Evolutionary conservation across 2,797 vertebrate species (phyloP).

Genomic region (Diplodus puntazzo): DNA sequence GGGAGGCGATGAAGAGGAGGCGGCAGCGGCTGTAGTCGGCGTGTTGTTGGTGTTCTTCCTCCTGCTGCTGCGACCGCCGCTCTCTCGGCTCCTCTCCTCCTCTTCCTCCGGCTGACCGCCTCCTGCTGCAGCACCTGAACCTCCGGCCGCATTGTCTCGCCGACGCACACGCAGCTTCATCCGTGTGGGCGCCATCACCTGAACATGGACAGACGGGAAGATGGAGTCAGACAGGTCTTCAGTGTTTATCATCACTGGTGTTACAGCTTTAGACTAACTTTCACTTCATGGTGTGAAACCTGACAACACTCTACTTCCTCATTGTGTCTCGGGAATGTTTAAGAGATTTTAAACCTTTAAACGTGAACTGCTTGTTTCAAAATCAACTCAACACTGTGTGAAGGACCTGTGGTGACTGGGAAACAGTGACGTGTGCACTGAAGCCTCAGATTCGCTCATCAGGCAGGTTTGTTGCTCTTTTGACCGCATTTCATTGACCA

Average conservation of each 20-base stretch:
- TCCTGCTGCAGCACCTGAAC: not conserved
- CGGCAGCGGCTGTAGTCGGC: accelerated
- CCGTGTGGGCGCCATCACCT: constrained; percentile 87
- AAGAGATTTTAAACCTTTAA: no score
- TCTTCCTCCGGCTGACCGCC: not conserved
- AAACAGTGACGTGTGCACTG: no score
- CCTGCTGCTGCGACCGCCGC: constrained; percentile 29
- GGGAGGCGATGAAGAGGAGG: constrained; percentile 16
- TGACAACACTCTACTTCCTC: no score
- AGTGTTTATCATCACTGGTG: not conserved
- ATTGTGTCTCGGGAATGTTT: no score
- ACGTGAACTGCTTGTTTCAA: no score
- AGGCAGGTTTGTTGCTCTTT: no score
- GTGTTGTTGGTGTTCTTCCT: constrained; percentile 42
- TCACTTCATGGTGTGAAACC: no score
- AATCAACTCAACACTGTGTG: no score
- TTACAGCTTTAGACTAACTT: no score
- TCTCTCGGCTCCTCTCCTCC: constrained; percentile 20
- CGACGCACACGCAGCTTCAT: constrained; percentile 86
- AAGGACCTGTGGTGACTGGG: no score
- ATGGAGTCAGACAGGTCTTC: not conserved
- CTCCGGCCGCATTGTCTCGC: constrained; percentile 78
- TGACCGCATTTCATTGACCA: no score
- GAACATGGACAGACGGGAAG: not conserved
- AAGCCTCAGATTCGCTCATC: no score